Base-by-base conservation (phyloP, 2,113 vertebrate genomes). In the Rhinogobius similis region DNA sequence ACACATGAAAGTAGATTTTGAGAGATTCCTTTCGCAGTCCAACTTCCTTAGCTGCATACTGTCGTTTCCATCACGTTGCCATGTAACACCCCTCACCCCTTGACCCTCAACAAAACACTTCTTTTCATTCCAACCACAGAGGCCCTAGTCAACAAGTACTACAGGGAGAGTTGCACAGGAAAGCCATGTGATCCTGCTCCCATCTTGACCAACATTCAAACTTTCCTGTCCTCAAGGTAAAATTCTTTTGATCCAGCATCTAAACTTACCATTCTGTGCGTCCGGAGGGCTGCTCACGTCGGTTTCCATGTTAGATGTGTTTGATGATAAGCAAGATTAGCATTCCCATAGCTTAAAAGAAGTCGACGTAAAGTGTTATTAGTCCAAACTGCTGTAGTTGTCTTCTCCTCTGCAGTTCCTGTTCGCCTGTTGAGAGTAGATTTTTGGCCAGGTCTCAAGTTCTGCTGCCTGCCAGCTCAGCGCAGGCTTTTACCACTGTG, bases 231-330 rank as follows among this genome's bases (percentile, higher is more conserved):
- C 43, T 67, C 1, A 3, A 36, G 32, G 32, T 55, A 29, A 4
- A 46, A 52, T 72, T 29, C 0, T 20, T 70, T 44, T 27, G 36
- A 8, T 62, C 66, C 36, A 27, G 26, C 23, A 13, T 76, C 56
- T n/a, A 13, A 32, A 39, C 72, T 65, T 80, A 93, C 90, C 92
- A 78, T 87, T 63, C 64, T 83, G 85, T 23, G 82, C 68, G 41
- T 88, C 87, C 58, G 77, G 66, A 41, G 79, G 80, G 58, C 67
- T 71, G 79, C 84, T 83, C 67, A 62, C 55, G 73, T 89, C 88
- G 32, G 78, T 72, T 70, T 92, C 91, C 92, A 93, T 92, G 78
- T 70, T 83, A 52, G 55, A 67, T 46, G 86, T 77, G 80, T 75
- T 70, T 76, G 81, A 89, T 76, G 86, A 41, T 27, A 55, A 83